Evolutionary conservation across 2,888 invertebrate genomes (phyloP).

Genomic region (Mesoligia furuncula): DNA sequence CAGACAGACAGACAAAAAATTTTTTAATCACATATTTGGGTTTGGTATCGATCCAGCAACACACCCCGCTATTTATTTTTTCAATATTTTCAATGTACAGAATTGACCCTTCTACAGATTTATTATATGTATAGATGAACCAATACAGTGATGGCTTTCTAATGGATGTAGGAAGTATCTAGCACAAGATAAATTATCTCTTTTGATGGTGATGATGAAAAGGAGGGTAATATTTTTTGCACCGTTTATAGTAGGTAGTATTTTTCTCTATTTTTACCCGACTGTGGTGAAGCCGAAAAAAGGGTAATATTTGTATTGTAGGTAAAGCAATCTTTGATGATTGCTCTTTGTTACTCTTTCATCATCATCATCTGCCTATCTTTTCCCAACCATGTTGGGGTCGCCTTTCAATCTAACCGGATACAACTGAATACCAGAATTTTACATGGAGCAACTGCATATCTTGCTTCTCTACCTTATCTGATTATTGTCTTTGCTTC

Average conservation of each 20-base stretch:
- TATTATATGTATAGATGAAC: too few relatives aligned
- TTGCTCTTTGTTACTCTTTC: background rate
- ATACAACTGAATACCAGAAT: too few relatives aligned
- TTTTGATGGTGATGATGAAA: background rate
- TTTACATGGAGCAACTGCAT: background rate
- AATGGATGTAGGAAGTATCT: background rate
- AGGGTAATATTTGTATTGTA: background rate
- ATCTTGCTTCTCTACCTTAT: background rate
- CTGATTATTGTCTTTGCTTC: background rate
- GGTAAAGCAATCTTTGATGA: background rate
- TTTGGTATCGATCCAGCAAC: too few relatives aligned
- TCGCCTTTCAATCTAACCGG: background rate
- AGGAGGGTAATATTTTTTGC: background rate
- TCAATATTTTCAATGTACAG: too few relatives aligned
- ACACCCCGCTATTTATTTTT: too few relatives aligned
- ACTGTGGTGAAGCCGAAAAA: background rate
- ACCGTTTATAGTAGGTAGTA: background rate
- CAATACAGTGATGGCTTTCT: constrained; percentile 10
- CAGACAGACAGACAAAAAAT: too few relatives aligned
- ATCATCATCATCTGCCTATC: background rate
- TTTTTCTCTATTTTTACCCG: background rate
- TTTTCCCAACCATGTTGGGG: background rate
- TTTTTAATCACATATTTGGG: too few relatives aligned
- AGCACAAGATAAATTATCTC: background rate
- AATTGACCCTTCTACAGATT: too few relatives aligned